These are phyloP conservation scores for Cryptophagus acutangulus DNA, from an alignment of 2,888 invertebrate genomes.

Conservation along the genomic window DNA sequence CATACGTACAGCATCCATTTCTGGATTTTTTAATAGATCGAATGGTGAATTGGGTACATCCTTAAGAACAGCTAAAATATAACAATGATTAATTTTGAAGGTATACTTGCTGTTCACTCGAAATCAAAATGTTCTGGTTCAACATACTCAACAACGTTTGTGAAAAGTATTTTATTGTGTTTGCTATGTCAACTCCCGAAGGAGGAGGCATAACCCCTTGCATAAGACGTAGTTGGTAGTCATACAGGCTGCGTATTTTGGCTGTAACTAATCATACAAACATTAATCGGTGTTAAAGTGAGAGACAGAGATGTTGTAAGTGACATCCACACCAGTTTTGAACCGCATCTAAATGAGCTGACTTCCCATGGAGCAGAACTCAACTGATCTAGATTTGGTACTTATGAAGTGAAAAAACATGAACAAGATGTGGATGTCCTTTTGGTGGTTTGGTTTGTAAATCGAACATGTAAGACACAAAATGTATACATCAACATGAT, in stretches of 20 bases:
- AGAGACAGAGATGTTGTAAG: no score
- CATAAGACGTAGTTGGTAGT: conserved; percentile 88
- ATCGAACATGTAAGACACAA: no score
- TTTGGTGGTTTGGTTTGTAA: no score
- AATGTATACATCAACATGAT: conserved; percentile 6
- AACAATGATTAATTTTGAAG: neutral
- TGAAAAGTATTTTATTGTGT: conserved; percentile 96
- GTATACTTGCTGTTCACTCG: neutral
- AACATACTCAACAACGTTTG: conserved; percentile 90
- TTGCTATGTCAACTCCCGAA: conserved; percentile 92
- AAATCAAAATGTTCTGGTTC: neutral
- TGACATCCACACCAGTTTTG: no score
- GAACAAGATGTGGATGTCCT: no score
- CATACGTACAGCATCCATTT: conserved; percentile 81
- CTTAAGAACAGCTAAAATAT: conserved; percentile 79
- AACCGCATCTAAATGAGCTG: no score
- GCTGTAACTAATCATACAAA: conserved; percentile 75
- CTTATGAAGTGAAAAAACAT: no score
- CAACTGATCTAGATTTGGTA: no score
- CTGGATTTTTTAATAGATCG: conserved; percentile 83
- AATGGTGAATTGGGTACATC: conserved; percentile 92
- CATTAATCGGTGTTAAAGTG: no score
- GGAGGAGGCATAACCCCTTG: conserved; percentile 90
- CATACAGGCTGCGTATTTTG: conserved; percentile 94
- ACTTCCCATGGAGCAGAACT: no score